Base-by-base conservation (phyloP, 2,888 invertebrate species). In the Thyatira batis region DNA sequence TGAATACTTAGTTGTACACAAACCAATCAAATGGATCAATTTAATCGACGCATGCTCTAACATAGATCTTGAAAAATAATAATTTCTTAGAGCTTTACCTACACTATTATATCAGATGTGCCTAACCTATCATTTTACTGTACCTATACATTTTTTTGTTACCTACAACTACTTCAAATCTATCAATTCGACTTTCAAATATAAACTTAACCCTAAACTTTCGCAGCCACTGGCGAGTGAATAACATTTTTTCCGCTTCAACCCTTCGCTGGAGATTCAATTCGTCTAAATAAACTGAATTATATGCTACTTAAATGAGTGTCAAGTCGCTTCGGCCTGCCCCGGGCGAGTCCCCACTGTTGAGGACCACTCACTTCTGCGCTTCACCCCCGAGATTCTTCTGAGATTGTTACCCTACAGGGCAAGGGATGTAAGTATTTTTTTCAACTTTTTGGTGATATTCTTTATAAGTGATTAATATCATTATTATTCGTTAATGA, bases 291-390 rank as follows among this genome's bases (percentile, higher is more conserved):
- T 89, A 94, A 94, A 94, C 93, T 93, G 93, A 94, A 94, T 94
- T 94, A 94, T 94, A 92, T 93, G 93, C 93, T 94, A 93, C 94
- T 94, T 94, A 94, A 93, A 93, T 93, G 93, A 93, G 93, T 93
- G 94, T 93, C 93, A 88, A 85, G 87, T 77, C 76, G 63, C 80
- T 79, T 50, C 61, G 57, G 59, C 61, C 45, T 59, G 68, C 58
- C 56, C 58, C 66, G 61, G 50, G 55, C 63, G 59, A 63, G 69
- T 68, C 76, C 65, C 65, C 67, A 57, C 68, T 69, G 61, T 61
- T 68, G 73, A 85, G 84, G 78, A 78, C 83, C 87, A 84, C 85
- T 87, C 77, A 67, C 73, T 72, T 72, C 78, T 82, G 75, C 81
- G 73, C 79, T 76, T 84, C 82, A 69, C 85, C 78, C 78, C 87